Percentiles rank a stretch among this genome's conserved stretches.
phyloP scores from a whole-genome alignment of 2,113 vertebrate species.

The Orthochromis indermauri region DNA sequence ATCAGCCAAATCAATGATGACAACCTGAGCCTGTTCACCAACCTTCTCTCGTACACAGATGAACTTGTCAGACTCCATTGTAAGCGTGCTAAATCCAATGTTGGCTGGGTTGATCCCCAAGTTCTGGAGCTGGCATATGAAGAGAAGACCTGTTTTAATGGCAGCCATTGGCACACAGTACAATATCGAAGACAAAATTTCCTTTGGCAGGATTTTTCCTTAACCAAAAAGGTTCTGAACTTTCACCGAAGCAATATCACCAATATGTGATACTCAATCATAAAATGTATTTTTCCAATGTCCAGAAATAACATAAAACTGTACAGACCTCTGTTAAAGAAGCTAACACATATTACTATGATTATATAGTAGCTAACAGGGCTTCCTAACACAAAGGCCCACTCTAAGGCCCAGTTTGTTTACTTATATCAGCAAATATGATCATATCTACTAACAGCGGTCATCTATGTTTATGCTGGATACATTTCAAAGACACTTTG shows the following conservation, averaged over 20 bases:
- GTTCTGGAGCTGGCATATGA: constrained; percentile 87
- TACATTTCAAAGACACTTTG: background rate
- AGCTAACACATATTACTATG: background rate
- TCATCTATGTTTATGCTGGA: background rate
- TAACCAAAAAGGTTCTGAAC: background rate
- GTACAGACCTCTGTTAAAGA: background rate
- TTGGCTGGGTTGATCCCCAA: constrained; percentile 98
- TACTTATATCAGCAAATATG: background rate
- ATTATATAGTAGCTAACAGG: background rate
- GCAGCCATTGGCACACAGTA: background rate
- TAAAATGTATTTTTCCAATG: background rate
- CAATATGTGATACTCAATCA: background rate
- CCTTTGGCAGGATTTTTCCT: background rate
- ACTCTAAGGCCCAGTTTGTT: background rate
- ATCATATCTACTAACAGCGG: background rate
- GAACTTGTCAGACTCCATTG: constrained; percentile 99
- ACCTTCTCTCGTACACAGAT: constrained; percentile 99
- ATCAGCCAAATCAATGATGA: constrained; percentile 98
- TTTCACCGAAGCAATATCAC: background rate
- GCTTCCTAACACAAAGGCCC: background rate
- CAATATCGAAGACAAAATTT: background rate
- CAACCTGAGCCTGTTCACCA: constrained; percentile 96
- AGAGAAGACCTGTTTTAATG: background rate
- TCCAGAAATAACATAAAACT: background rate
- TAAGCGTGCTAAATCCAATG: constrained; percentile 97